Base-by-base conservation (phyloP, 2,888 invertebrate species). In the Cephonodes hylas region DNA sequence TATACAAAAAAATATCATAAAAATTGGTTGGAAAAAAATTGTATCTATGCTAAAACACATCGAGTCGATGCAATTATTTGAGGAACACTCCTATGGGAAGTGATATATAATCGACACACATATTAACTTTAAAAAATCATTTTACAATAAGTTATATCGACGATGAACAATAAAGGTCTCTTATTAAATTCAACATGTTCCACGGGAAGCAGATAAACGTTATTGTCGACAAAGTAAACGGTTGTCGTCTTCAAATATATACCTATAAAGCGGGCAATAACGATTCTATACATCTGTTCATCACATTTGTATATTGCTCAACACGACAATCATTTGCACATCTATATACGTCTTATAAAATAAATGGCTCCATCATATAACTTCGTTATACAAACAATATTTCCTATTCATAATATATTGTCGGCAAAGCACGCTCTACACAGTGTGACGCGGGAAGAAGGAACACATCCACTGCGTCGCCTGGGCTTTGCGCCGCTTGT, bases 221-320 rank as follows among this genome's bases (percentile, higher is more conserved):
- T 53, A 53, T 53, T 53, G 53, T 53, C 53, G 53, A 53, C 18
- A 53, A 48, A 48, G 48, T 48, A 48, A 53, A 53, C 48, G 27
- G 15, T 25, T 6, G 25, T 48, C 48, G 27, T 27, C 15, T 4
- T 18, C 31, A 27, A 27, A 48, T 48, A 48, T 31, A 38, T 27
- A 48, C 25, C 48, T 48, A 53, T 53, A 53, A 53, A 31, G 53
- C 53, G 18, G 53, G 53, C 53, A 27, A 31, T 20, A 53, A 53
- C 18, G 18, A 27, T 31, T n/a, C n/a, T n/a, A n/a, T n/a, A n/a
- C n/a, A n/a, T n/a, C n/a, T n/a, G n/a, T n/a, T n/a, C n/a, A 53
- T 31, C 31, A 53, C 53, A 48, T 27, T 53, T 53, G 15, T 18
- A 27, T 53, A 53, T 53, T 27, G 48, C 48, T 53, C 27, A 15